Evolutionary conservation across 1,140 invertebrate species (phyloP).

Genomic region (Penaeus japonicus): DNA sequence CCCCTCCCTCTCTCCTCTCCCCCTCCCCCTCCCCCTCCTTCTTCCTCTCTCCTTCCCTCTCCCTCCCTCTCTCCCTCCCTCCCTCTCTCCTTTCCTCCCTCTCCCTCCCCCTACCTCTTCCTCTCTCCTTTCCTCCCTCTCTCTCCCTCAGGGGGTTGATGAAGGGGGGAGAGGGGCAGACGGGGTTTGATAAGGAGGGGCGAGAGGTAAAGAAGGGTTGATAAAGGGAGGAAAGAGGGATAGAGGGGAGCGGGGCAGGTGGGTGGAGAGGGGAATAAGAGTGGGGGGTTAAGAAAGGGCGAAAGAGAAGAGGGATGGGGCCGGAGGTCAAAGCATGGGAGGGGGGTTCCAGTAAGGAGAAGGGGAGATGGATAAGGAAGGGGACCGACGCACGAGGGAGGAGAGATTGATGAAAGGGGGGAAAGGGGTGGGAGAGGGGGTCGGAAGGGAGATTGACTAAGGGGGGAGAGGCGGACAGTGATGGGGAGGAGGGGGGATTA

Average conservation of each 20-base stretch:
- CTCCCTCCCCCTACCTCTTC: too few relatives aligned
- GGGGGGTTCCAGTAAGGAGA: background rate
- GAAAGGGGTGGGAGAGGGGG: background rate
- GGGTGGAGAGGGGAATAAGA: too few relatives aligned
- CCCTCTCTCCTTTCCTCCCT: too few relatives aligned
- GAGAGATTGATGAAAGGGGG: background rate
- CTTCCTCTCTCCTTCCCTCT: too few relatives aligned
- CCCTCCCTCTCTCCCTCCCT: too few relatives aligned
- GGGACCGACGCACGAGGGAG: background rate
- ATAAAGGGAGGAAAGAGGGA: background rate
- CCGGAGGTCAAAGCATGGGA: background rate
- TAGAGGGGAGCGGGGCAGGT: background rate
- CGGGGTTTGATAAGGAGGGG: background rate
- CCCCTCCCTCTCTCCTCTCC: too few relatives aligned
- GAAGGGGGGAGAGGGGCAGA: background rate
- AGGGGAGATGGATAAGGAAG: background rate
- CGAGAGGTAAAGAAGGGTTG: background rate
- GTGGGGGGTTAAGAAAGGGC: too few relatives aligned
- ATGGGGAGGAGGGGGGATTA: background rate
- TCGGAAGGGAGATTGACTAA: background rate
- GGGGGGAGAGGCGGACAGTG: background rate
- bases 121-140: too few relatives aligned
- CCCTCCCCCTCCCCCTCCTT: too few relatives aligned
- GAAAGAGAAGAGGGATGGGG: background rate
- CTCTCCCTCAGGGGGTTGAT: background rate